Percentiles rank a stretch among this genome's conserved stretches.
These are phyloP conservation scores for Myotis lucifugus DNA, from an alignment of 2,113 vertebrate species.

Conservation along the genomic window DNA sequence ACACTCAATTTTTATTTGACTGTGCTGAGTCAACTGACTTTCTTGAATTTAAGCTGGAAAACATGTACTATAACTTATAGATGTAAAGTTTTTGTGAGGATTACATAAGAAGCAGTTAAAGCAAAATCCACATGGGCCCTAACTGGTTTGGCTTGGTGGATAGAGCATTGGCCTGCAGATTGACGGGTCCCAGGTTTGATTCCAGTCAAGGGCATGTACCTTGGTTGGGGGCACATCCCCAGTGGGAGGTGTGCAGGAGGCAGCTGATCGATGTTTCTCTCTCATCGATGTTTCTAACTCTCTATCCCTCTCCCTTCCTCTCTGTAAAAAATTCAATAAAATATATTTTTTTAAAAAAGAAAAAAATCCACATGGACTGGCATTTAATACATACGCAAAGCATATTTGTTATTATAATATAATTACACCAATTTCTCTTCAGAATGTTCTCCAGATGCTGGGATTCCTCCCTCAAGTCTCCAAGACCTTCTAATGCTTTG, in stretches of 20 bases:
- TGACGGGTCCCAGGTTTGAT: no score
- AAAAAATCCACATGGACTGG: neutral
- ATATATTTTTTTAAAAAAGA: no score
- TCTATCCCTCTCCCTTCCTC: no score
- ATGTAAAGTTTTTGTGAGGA: neutral
- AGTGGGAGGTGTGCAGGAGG: no score
- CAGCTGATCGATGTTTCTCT: no score
- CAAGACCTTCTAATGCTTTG: neutral
- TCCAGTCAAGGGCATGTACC: no score
- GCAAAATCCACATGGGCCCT: neutral
- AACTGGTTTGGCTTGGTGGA: no score
- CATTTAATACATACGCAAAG: neutral
- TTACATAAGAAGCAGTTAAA: neutral
- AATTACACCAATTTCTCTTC: neutral
- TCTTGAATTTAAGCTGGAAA: neutral
- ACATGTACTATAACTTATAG: neutral
- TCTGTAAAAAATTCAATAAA: no score
- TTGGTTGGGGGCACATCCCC: no score
- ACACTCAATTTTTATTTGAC: neutral
- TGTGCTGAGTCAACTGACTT: neutral
- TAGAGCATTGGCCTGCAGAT: no score
- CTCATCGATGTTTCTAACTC: no score
- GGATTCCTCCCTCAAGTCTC: neutral
- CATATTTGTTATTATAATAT: neutral
- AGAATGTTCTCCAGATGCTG: neutral